These are phyloP conservation scores for Cryptoblepharus egeriae DNA, from an alignment of 2,797 vertebrate species.

Conservation along the genomic window DNA sequence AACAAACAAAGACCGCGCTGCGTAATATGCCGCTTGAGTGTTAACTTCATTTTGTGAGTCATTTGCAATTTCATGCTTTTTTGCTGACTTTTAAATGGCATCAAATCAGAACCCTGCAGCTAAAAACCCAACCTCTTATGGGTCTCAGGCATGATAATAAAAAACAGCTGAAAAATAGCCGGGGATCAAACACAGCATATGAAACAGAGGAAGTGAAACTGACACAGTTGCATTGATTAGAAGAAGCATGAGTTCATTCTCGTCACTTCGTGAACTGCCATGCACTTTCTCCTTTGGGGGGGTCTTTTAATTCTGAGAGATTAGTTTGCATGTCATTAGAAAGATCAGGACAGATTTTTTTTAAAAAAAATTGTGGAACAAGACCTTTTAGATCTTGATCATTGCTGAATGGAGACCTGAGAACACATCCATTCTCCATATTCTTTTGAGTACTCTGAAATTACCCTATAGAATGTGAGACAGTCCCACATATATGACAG, in stretches of 20 bases:
- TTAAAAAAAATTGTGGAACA: slow-evolving; percentile 40
- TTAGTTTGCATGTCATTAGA: slow-evolving; percentile 46
- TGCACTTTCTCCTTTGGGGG: background rate
- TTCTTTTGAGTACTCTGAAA: slow-evolving; percentile 40
- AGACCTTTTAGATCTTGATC: slow-evolving; percentile 46
- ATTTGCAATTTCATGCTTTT: slow-evolving; percentile 51
- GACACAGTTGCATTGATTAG: slow-evolving; percentile 33
- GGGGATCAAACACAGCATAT: background rate
- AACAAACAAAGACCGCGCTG: background rate
- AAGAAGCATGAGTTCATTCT: slow-evolving; percentile 47
- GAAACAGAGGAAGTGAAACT: slow-evolving; percentile 26
- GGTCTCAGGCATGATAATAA: background rate
- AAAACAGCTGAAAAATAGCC: slow-evolving; percentile 51
- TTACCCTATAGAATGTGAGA: slow-evolving; percentile 26
- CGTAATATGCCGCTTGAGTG: background rate
- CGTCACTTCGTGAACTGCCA: background rate
- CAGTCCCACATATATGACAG: slow-evolving; percentile 17
- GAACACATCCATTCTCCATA: slow-evolving; percentile 45
- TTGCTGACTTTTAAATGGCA: slow-evolving; percentile 54
- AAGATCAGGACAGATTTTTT: slow-evolving; percentile 57
- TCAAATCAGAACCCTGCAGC: slow-evolving; percentile 45
- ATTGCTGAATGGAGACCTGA: slow-evolving; percentile 48
- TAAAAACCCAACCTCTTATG: slow-evolving; percentile 20
- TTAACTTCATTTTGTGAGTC: slow-evolving; percentile 28
- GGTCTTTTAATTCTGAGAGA: slow-evolving; percentile 17